These are phyloP conservation scores for Climacteris rufus DNA, from an alignment of 2,113 vertebrate genomes.

Conservation along the genomic window DNA sequence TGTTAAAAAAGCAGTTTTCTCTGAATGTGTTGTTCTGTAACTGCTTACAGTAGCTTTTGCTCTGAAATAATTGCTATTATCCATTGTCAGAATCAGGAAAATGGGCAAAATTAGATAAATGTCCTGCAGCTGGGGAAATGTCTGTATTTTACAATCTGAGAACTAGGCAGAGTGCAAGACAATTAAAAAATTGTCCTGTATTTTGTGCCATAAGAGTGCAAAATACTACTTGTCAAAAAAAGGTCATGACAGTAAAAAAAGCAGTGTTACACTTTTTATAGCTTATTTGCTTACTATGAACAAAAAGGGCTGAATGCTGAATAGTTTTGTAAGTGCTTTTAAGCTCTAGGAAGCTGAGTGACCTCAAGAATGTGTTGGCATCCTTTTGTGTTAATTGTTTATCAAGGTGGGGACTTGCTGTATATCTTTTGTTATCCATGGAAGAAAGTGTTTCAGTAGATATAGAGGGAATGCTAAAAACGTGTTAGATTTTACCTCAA, in stretches of 20 bases:
- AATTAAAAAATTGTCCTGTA: background rate
- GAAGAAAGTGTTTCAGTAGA: background rate
- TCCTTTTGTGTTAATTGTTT: background rate
- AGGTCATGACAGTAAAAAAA: background rate
- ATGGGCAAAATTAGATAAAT: background rate
- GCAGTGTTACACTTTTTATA: background rate
- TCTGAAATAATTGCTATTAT: background rate
- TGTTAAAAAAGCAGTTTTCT: background rate
- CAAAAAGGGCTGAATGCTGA: background rate
- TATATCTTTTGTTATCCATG: background rate
- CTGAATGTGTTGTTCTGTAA: background rate
- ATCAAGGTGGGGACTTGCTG: background rate
- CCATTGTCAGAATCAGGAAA: background rate
- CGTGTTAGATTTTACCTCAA: background rate
- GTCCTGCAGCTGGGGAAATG: background rate
- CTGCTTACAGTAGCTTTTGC: background rate
- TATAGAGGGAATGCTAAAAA: background rate
- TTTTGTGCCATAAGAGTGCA: background rate
- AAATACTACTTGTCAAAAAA: background rate
- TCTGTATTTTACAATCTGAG: background rate
- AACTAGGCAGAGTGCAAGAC: background rate
- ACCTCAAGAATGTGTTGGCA: background rate
- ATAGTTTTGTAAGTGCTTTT: background rate
- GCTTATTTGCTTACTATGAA: background rate
- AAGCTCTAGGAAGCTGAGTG: background rate